Base-by-base conservation (phyloP, 2,888 invertebrate genomes). In the Girardia tigrina region DNA sequence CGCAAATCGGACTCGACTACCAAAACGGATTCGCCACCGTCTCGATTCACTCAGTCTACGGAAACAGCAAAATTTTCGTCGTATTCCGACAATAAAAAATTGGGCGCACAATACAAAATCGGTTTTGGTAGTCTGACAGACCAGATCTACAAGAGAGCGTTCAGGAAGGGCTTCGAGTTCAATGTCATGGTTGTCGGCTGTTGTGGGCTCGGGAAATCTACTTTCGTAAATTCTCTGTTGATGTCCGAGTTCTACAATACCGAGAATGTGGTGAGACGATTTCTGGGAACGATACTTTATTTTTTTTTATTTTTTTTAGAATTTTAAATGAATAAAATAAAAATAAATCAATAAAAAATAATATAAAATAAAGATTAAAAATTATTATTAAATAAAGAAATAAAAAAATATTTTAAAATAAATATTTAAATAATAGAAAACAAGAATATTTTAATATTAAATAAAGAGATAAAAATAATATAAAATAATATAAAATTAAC, bases 111-210 rank as follows among this genome's bases (percentile, higher is more conserved):
- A 56, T 56, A 56, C n/a, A 56, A 56, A 56, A 56, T 56, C 4
- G 56, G 56, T 2, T 56, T 56, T 23, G 56, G 56, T 16, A 56
- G 56, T 56, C 56, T 56, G 6, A 56, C 56, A 6, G 56, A 56
- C 23, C 56, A 56, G 23, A 23, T 56, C 4, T 56, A 56, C 56
- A 56, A 56, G 56, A n/a, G 56, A 56, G 56, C 56, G 4, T 56
- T 56, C 23, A 56, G 56, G 23, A 56, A 56, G n/a, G 56, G 56
- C n/a, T 56, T 56, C 56, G 56, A 56, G n/a, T 56, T 56, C n/a
- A 56, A 56, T 16, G 6, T 56, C n/a, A 56, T 56, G 56, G 56
- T 56, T 56, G 56, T 56, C n/a, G 56, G 56, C 2, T 56, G 56
- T n/a, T 56, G 20, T 16, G 56, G 56, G n/a, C 23, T 56, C 20